Conservation (phyloP, 2,888 invertebrate species). For the Eupithecia subfuscata region DNA sequence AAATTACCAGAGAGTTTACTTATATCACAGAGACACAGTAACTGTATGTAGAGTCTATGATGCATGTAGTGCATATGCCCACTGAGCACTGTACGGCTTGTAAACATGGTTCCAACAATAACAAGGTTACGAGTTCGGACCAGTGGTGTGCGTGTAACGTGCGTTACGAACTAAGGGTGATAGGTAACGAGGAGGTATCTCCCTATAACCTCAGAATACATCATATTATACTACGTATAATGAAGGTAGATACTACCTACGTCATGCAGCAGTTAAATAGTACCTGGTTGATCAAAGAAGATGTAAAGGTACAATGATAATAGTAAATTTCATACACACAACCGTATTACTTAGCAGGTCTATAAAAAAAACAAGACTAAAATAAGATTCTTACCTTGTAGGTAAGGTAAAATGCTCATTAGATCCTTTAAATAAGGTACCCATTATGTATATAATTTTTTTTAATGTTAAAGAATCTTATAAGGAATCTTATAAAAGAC, state of each 20-base stretch:
- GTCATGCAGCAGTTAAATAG: neutral
- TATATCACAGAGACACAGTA: neutral
- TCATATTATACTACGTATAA: neutral
- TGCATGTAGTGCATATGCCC: neutral
- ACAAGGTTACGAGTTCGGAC: constrained; percentile 24
- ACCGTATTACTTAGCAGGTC: too few relatives aligned
- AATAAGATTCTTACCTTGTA: too few relatives aligned
- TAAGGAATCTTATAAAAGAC: too few relatives aligned
- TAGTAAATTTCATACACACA: too few relatives aligned
- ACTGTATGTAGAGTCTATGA: neutral
- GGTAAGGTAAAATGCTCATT: too few relatives aligned
- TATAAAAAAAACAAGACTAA: too few relatives aligned
- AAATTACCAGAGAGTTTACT: too few relatives aligned
- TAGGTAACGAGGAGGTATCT: neutral
- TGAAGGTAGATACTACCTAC: neutral
- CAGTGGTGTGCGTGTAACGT: constrained; percentile 42
- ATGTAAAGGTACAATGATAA: too few relatives aligned
- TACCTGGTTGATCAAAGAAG: neutral
- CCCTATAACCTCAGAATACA: neutral
- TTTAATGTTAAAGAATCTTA: too few relatives aligned
- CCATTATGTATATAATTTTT: too few relatives aligned
- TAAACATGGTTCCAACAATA: constrained; percentile 9
- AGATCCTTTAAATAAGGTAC: too few relatives aligned
- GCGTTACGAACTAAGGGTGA: neutral
- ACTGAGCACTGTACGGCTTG: constrained; percentile 3